Conservation (phyloP, 2,797 vertebrate species). For the Garrulus glandarius region DNA sequence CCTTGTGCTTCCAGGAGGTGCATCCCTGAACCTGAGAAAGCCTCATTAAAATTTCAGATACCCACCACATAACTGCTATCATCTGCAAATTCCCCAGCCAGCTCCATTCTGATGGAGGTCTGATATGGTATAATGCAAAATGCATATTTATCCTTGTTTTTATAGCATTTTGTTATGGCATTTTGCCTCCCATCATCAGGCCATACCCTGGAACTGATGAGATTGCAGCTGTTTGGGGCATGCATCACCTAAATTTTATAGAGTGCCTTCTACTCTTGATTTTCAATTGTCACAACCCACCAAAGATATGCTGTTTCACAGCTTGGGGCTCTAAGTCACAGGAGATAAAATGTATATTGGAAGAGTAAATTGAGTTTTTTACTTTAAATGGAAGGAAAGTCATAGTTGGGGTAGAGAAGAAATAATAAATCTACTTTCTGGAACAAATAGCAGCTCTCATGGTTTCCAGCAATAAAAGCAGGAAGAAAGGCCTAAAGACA, state of each 20-base stretch:
- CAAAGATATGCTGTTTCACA: background rate
- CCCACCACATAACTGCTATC: background rate
- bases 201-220: background rate
- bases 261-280: background rate
- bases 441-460: constrained; percentile 18
- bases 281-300: background rate
- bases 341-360: background rate
- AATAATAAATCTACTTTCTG: constrained; percentile 45
- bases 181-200: background rate
- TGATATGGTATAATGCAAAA: background rate
- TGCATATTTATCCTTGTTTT: background rate
- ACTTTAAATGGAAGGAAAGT: background rate
- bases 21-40: background rate
- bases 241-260: background rate
- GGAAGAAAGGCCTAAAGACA: constrained; percentile 35
- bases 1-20: background rate
- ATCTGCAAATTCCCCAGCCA: background rate
- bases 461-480: constrained; percentile 8
- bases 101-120: background rate
- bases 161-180: background rate
- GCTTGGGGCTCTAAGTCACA: background rate
- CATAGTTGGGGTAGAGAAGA: background rate
- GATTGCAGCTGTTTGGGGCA: background rate
- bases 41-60: background rate
- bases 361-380: constrained; percentile 1